phyloP scores from a whole-genome alignment of 2,113 vertebrate genomes.

The Hiodon tergisus region DNA sequence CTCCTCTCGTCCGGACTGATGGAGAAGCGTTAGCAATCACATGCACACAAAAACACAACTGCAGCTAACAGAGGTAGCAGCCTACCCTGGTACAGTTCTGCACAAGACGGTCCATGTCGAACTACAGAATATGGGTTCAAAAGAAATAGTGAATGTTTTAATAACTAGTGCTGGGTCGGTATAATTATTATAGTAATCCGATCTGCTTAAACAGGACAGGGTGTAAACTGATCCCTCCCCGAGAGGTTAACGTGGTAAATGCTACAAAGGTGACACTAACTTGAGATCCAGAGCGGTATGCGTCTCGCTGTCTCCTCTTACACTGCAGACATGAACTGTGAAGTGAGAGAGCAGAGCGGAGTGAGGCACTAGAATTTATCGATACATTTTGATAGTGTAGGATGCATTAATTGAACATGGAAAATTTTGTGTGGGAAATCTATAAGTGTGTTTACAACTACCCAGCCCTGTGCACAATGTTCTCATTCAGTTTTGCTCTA shows the following conservation, averaged over 20 bases:
- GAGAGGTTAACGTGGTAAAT: neutral
- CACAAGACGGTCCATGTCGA: no score
- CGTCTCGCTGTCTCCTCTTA: constrained; percentile 79
- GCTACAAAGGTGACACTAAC: constrained; percentile 68
- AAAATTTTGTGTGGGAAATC: no score
- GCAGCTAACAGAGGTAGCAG: no score
- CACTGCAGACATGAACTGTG: constrained; percentile 83
- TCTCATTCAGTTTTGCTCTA: no score
- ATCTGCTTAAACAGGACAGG: neutral
- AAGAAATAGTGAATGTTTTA: no score
- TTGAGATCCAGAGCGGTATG: constrained; percentile 87
- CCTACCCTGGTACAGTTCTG: no score
- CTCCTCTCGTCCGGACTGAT: constrained; percentile 81
- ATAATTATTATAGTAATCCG: neutral
- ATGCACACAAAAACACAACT: no score
- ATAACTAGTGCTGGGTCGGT: no score
- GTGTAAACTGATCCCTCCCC: neutral
- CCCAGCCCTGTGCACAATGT: no score
- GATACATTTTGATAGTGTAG: neutral
- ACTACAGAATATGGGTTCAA: no score
- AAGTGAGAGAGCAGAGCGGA: neutral
- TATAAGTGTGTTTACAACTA: no score
- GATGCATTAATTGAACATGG: no score
- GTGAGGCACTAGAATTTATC: neutral
- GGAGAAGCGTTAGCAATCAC: constrained; percentile 13